Percentiles rank a stretch among this genome's conserved stretches.
Evolutionary conservation across 1,140 invertebrate genomes (phyloP).

Genomic region (Solen grandis): DNA sequence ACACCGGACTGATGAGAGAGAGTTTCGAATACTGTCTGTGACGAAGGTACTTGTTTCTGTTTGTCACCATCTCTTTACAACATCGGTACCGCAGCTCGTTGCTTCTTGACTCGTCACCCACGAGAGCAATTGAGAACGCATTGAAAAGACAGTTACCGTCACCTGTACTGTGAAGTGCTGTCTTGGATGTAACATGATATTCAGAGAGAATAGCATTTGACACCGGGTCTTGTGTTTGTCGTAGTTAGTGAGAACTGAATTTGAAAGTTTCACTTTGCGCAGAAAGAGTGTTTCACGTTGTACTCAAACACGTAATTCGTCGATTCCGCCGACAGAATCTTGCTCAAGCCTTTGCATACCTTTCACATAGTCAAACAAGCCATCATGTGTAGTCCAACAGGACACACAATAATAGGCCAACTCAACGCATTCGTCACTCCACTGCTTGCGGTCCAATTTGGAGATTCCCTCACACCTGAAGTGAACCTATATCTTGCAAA

Average conservation of each 20-base stretch:
- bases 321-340: background rate
- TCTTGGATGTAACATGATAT: constrained; percentile 6
- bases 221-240: background rate
- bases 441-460: background rate
- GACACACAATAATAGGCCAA: background rate
- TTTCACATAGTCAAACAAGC: background rate
- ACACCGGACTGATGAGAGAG: background rate
- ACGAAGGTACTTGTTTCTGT: constrained; percentile 1
- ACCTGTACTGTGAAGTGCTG: background rate
- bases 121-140: background rate
- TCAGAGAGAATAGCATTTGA: background rate
- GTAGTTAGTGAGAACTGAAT: background rate
- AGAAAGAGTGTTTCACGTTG: background rate
- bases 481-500: too few species aligned
- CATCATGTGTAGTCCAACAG: background rate
- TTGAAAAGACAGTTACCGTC: constrained; percentile 21
- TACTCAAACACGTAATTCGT: background rate
- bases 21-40: constrained; percentile 2
- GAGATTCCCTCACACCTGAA: constrained; percentile 2
- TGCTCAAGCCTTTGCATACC: background rate
- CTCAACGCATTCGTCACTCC: background rate
- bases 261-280: background rate
- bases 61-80: constrained; percentile 1
- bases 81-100: constrained; percentile 13
- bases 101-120: constrained; percentile 7